A percentile compares a stretch with the other conserved stretches of the same genome.
phyloP scores from a whole-genome alignment of 2,113 vertebrate genomes.

The Vulpes lagopus region DNA sequence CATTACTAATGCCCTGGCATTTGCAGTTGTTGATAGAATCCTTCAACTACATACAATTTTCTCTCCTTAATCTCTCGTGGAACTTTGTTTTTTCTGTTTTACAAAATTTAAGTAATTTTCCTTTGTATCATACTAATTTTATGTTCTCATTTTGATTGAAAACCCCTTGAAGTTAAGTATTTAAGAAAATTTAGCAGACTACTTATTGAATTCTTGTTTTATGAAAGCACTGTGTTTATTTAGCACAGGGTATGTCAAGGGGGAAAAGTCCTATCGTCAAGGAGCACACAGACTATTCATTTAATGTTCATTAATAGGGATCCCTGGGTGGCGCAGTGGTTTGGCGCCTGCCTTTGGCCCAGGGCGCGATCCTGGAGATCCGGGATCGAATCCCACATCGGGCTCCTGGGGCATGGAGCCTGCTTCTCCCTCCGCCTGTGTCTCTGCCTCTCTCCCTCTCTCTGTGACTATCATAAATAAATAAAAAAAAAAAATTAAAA shows the following conservation, averaged over 20 bases:
- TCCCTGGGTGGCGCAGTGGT: too few species aligned
- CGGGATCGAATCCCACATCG: too few species aligned
- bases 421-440: too few species aligned
- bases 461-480: too few species aligned
- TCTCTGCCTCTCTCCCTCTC: too few species aligned
- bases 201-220: not conserved
- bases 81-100: not conserved
- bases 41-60: not conserved
- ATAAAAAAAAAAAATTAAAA: too few species aligned
- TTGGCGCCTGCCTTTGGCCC: too few species aligned
- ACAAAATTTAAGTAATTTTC: not conserved
- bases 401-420: too few species aligned
- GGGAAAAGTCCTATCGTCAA: not conserved
- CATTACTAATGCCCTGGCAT: not conserved
- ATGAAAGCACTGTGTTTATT: not conserved
- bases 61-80: not conserved
- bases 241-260: not conserved
- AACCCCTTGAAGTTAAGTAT: not conserved
- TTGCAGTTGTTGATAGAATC: not conserved
- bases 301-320: not conserved
- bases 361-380: too few species aligned
- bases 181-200: not conserved
- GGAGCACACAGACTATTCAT: not conserved
- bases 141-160: slow-evolving; percentile 4
- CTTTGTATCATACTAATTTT: not conserved